A percentile compares a stretch with the other conserved stretches of the same genome.
These are phyloP conservation scores for Steinernema feltiae DNA, from an alignment of 1,140 invertebrate genomes.

Conservation along the genomic window DNA sequence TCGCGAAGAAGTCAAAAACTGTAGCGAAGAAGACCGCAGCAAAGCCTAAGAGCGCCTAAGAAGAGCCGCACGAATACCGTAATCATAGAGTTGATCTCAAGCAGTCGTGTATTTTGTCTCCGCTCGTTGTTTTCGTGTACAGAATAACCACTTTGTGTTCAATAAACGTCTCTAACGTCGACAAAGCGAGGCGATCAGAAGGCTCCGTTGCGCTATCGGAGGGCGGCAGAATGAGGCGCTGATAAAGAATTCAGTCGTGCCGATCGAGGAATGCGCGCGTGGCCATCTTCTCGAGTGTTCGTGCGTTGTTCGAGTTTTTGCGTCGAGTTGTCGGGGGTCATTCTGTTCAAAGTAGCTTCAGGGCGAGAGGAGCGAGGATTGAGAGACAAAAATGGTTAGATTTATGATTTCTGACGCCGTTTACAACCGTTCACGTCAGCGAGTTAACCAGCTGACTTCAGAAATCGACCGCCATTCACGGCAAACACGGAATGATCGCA, in stretches of 20 bases:
- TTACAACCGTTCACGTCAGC: no score
- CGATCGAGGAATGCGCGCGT: neutral
- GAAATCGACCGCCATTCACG: no score
- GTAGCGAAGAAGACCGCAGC: neutral
- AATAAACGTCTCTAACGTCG: no score
- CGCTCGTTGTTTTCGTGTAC: neutral
- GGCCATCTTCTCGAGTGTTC: neutral
- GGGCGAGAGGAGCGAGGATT: no score
- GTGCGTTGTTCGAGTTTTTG: neutral
- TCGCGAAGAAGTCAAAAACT: neutral
- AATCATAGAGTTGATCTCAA: conserved; percentile 2
- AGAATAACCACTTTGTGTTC: neutral
- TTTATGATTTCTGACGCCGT: no score
- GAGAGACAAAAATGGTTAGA: no score
- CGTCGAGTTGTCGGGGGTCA: no score
- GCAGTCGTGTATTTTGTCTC: neutral
- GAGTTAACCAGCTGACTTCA: no score
- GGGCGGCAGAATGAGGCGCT: neutral
- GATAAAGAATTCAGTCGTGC: neutral
- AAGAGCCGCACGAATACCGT: neutral
- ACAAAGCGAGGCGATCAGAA: no score
- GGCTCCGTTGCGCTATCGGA: no score
- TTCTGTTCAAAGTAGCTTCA: no score
- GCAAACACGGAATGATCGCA: no score
- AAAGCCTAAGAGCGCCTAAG: neutral